Evolutionary conservation across 2,113 vertebrate genomes (phyloP).

Genomic region (Pipa parva): DNA sequence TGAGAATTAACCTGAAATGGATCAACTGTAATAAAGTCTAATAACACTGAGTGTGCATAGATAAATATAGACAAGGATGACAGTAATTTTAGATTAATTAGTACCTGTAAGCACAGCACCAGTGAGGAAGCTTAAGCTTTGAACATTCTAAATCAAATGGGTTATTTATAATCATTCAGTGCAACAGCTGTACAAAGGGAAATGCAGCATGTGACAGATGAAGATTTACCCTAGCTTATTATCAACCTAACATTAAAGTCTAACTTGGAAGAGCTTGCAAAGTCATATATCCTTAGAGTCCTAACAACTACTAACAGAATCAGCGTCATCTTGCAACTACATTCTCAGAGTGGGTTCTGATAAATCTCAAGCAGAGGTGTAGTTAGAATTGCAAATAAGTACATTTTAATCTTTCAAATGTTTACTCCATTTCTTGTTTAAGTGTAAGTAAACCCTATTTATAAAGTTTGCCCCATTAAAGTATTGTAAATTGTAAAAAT

Average conservation of each 20-base stretch:
- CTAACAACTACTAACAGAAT: too few relatives aligned
- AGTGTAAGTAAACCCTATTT: too few relatives aligned
- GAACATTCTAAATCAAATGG: background rate
- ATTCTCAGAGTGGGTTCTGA: too few relatives aligned
- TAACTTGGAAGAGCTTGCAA: background rate
- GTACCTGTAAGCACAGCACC: background rate
- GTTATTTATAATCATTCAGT: conserved; percentile 8
- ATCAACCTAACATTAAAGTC: background rate
- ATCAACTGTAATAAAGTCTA: background rate
- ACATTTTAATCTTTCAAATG: too few relatives aligned
- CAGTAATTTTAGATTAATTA: conserved; percentile 10
- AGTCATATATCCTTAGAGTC: too few relatives aligned
- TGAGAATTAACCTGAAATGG: background rate
- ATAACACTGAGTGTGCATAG: background rate
- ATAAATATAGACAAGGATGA: conserved; percentile 11
- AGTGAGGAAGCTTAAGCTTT: background rate
- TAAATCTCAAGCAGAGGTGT: too few relatives aligned
- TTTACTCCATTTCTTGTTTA: too few relatives aligned
- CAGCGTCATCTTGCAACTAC: too few relatives aligned
- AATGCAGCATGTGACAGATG: background rate
- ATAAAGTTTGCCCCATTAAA: too few relatives aligned
- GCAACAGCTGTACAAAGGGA: conserved; percentile 2
- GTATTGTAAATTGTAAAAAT: too few relatives aligned
- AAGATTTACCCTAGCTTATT: background rate
- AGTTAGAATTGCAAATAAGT: too few relatives aligned